phyloP scores from a whole-genome alignment of 2,113 vertebrate species.

The Corydoras sp. region DNA sequence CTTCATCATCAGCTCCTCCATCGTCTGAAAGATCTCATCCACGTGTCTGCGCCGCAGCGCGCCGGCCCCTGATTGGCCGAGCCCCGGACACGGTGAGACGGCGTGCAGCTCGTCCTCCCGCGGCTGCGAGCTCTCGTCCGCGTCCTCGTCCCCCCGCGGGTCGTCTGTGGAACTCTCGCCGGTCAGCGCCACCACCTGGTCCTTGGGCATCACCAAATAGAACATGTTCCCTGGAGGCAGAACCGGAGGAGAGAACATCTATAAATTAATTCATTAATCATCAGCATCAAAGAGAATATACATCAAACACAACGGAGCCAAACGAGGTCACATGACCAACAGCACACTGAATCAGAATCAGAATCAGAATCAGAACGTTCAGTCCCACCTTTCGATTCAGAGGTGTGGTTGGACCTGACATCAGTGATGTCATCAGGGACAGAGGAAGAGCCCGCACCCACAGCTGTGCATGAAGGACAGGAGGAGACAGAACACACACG shows the following conservation, averaged over 20 bases:
- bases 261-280: too few species aligned
- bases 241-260: background rate
- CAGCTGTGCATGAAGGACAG: constrained; percentile 59
- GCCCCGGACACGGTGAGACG: background rate
- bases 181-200: constrained; percentile 40
- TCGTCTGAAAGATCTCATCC: constrained; percentile 65
- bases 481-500: constrained; percentile 23
- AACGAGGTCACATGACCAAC: too few species aligned
- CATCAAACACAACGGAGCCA: too few species aligned
- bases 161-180: constrained; percentile 61
- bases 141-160: constrained; percentile 38
- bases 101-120: background rate
- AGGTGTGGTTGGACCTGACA: constrained; percentile 58
- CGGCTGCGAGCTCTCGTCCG: constrained; percentile 33
- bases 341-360: too few species aligned
- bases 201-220: constrained; percentile 63
- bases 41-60: constrained; percentile 55
- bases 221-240: constrained; percentile 61
- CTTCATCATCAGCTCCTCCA: constrained; percentile 64
- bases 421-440: constrained; percentile 62
- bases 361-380: background rate
- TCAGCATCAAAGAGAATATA: too few species aligned
- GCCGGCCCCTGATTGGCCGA: constrained; percentile 24
- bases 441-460: constrained; percentile 70
- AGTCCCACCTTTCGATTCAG: constrained; percentile 53